These are phyloP conservation scores for Microplitis deprimator DNA, from an alignment of 2,888 invertebrate genomes.

Conservation along the genomic window DNA sequence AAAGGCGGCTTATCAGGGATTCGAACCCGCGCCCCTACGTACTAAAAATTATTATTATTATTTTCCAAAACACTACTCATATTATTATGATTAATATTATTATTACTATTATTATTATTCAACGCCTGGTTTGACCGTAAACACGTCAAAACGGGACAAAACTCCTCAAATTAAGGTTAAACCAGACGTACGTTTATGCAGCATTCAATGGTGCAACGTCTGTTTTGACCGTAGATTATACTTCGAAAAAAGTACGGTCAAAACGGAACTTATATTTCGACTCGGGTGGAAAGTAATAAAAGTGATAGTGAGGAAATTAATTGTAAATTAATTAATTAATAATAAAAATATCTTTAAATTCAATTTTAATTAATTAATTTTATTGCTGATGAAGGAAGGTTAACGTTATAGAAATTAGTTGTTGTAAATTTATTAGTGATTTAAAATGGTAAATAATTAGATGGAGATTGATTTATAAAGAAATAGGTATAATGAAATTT, in stretches of 20 bases:
- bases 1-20: neutral
- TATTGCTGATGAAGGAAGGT: too few species aligned
- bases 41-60: neutral
- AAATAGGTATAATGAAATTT: too few species aligned
- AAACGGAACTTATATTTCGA: neutral
- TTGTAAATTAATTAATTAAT: too few species aligned
- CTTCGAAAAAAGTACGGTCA: neutral
- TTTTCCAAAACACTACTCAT: neutral
- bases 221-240: neutral
- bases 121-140: neutral
- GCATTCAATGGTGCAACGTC: neutral
- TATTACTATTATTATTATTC: neutral
- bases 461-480: too few species aligned
- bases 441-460: too few species aligned
- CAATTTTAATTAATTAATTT: too few species aligned
- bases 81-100: neutral
- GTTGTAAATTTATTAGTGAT: too few species aligned
- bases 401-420: too few species aligned
- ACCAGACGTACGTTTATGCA: neutral
- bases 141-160: neutral
- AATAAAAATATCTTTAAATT: too few species aligned
- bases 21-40: neutral
- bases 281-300: too few species aligned
- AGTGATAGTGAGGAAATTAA: too few species aligned
- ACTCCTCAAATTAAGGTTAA: neutral